These are phyloP conservation scores for Chloroclysta siterata DNA, from an alignment of 2,888 invertebrate genomes.

Conservation along the genomic window DNA sequence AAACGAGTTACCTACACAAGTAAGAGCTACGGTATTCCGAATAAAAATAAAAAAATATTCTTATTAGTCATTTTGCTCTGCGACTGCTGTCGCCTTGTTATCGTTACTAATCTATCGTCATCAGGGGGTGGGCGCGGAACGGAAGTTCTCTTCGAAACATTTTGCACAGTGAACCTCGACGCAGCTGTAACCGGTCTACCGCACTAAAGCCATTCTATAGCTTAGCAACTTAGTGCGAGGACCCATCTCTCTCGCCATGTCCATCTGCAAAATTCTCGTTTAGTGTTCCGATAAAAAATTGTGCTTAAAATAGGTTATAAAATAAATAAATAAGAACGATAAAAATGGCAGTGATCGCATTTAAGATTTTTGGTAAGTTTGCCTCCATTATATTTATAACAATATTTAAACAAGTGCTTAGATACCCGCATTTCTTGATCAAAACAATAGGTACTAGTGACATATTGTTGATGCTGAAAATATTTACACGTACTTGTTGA, in stretches of 20 bases:
- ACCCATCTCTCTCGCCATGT: slow-evolving; percentile 30
- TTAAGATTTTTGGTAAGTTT: slow-evolving; percentile 72
- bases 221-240: slow-evolving; percentile 24
- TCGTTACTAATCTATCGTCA: neutral
- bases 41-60: too few relatives aligned
- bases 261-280: slow-evolving; percentile 18
- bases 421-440: neutral
- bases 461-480: neutral
- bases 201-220: slow-evolving; percentile 25
- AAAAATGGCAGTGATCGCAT: slow-evolving; percentile 70
- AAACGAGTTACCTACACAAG: too few relatives aligned
- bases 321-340: slow-evolving; percentile 9
- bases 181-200: slow-evolving; percentile 31
- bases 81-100: neutral
- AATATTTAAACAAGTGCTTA: neutral
- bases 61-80: neutral
- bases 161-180: slow-evolving; percentile 30
- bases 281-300: slow-evolving; percentile 28
- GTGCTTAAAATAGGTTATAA: neutral
- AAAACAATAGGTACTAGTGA: neutral
- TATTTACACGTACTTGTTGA: too few relatives aligned
- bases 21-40: too few relatives aligned
- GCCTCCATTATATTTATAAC: slow-evolving; percentile 27
- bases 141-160: slow-evolving; percentile 40
- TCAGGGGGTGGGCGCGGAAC: slow-evolving; percentile 11